A percentile compares a stretch with the other conserved stretches of the same genome.
Evolutionary conservation across 1,140 invertebrate genomes (phyloP).

Genomic region (Hirudo medicinalis): DNA sequence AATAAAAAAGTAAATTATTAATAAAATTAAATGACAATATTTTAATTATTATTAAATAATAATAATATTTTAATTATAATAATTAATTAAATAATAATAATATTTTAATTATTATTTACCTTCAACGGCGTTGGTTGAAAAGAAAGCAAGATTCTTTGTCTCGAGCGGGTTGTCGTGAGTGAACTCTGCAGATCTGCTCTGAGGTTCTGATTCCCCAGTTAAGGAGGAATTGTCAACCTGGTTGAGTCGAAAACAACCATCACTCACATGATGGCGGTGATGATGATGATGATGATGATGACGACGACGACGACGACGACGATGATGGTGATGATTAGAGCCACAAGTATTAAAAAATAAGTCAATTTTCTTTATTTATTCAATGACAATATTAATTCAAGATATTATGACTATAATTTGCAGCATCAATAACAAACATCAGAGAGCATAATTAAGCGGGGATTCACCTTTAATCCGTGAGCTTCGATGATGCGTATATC

Average conservation of each 20-base stretch:
- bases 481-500: conserved; percentile 62
- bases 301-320: too few relatives aligned
- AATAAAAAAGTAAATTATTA: too few relatives aligned
- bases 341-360: too few relatives aligned
- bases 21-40: too few relatives aligned
- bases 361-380: too few relatives aligned
- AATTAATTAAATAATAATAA: not conserved
- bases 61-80: too few relatives aligned
- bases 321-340: too few relatives aligned
- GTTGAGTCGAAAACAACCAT: not conserved
- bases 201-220: conserved; percentile 91
- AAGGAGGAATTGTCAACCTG: conserved; percentile 52
- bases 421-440: not conserved
- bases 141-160: conserved; percentile 91
- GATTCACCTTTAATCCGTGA: conserved; percentile 52
- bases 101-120: conserved; percentile 59
- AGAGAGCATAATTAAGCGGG: too few relatives aligned
- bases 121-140: conserved; percentile 92
- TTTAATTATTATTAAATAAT: too few relatives aligned
- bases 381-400: not conserved
- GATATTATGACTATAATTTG: not conserved
- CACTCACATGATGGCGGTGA: too few relatives aligned
- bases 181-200: conserved; percentile 73
- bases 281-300: too few relatives aligned
- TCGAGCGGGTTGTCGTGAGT: conserved; percentile 90